These are phyloP conservation scores for Hippocampus kuda DNA, from an alignment of 2,797 vertebrate species.

Conservation along the genomic window DNA sequence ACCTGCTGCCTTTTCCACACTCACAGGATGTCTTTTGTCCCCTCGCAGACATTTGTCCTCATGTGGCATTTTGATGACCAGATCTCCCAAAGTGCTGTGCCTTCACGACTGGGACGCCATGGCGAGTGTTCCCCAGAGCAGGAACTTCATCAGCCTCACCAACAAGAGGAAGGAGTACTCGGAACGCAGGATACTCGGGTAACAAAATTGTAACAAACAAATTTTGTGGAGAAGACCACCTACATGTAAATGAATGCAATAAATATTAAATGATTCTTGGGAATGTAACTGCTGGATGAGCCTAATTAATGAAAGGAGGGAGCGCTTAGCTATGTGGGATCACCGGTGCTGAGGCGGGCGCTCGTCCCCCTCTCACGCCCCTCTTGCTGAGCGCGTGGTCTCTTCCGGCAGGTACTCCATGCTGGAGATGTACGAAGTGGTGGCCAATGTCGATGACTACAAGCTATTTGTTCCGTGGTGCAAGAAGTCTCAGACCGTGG, in stretches of 20 bases:
- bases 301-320: too few species aligned
- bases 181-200: conserved; percentile 89
- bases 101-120: conserved; percentile 56
- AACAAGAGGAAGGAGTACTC: conserved; percentile 94
- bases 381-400: neutral
- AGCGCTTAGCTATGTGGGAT: too few species aligned
- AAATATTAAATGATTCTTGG: too few species aligned
- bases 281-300: too few species aligned
- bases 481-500: conserved; percentile 82
- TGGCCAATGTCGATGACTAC: conserved; percentile 90
- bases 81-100: conserved; percentile 59
- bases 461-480: conserved; percentile 93
- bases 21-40: conserved; percentile 8
- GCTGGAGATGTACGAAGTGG: conserved; percentile 93
- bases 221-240: too few species aligned
- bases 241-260: too few species aligned
- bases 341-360: too few species aligned
- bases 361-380: too few species aligned
- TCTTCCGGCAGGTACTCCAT: conserved; percentile 76
- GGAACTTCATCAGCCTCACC: conserved; percentile 81
- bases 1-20: neutral
- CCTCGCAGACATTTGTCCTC: conserved; percentile 69
- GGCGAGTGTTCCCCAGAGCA: conserved; percentile 51
- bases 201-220: conserved; percentile 10
- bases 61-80: conserved; percentile 73